phyloP scores from a whole-genome alignment of 2,888 invertebrate species.

The Tachina lurida region DNA sequence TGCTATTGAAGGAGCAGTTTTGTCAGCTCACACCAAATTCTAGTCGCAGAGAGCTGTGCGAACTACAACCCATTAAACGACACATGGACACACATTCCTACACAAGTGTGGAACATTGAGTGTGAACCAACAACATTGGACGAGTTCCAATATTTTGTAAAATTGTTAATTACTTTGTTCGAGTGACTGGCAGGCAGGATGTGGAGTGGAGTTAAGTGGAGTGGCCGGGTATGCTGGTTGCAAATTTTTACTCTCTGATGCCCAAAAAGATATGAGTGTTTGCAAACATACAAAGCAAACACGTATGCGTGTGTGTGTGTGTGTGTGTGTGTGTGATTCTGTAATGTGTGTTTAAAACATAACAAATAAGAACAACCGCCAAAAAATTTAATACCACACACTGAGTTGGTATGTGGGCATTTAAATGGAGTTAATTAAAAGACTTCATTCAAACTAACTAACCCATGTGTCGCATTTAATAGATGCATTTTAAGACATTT shows the following conservation, averaged over 20 bases:
- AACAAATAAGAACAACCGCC: constrained; percentile 58
- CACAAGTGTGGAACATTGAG: constrained; percentile 1
- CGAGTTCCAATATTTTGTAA: constrained; percentile 71
- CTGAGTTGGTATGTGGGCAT: neutral
- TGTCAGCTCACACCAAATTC: constrained; percentile 23
- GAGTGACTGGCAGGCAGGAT: neutral
- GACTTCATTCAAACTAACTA: constrained; percentile 26
- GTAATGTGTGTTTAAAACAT: constrained; percentile 40
- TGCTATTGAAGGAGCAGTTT: constrained; percentile 15
- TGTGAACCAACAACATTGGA: constrained; percentile 59
- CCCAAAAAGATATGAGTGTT: constrained; percentile 28
- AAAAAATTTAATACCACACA: constrained; percentile 50
- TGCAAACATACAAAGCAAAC: neutral
- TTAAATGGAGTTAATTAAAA: constrained; percentile 28
- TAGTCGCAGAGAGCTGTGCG: constrained; percentile 1
- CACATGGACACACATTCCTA: neutral
- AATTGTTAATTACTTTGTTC: constrained; percentile 68
- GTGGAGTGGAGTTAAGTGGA: neutral
- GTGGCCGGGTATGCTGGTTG: constrained; percentile 38
- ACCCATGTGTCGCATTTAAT: neutral
- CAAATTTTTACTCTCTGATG: constrained; percentile 50
- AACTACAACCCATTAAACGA: constrained; percentile 12
- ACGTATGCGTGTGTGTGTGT: neutral
- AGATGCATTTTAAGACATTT: neutral
- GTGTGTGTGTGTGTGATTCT: neutral